Evolutionary conservation across 2,888 invertebrate species (phyloP).

Genomic region (Caradrina clavipalpis): DNA sequence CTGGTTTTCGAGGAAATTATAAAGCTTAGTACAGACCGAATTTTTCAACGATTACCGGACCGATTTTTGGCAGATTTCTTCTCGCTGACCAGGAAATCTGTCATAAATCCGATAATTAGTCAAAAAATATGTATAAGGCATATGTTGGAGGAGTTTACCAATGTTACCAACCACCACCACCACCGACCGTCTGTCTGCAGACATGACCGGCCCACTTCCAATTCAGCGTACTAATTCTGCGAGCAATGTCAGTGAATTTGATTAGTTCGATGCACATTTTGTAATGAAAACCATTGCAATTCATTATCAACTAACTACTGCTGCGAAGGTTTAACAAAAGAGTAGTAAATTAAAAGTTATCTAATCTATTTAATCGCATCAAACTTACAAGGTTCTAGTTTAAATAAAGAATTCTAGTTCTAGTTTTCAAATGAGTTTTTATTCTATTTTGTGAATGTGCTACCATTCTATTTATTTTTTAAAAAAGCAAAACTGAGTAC

Average conservation of each 20-base stretch:
- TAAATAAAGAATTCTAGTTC: conserved; percentile 1
- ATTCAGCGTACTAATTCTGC: too few species aligned
- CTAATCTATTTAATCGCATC: conserved; percentile 16
- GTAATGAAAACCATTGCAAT: not conserved
- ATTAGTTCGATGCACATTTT: too few species aligned
- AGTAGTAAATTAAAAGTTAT: conserved; percentile 15
- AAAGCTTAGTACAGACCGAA: not conserved
- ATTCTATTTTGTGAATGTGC: not conserved
- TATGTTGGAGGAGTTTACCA: too few species aligned
- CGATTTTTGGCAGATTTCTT: too few species aligned
- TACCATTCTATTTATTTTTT: not conserved
- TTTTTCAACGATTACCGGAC: too few species aligned
- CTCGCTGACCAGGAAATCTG: too few species aligned
- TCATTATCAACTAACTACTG: conserved; percentile 8
- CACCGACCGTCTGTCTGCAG: too few species aligned
- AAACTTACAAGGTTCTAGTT: conserved; percentile 10
- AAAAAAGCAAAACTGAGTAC: not conserved
- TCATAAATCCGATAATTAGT: too few species aligned
- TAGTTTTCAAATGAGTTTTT: not conserved
- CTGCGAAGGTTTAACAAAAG: conserved; percentile 3
- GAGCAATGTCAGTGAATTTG: too few species aligned
- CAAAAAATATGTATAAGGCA: too few species aligned
- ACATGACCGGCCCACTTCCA: too few species aligned
- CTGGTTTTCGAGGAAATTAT: not conserved
- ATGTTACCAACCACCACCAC: too few species aligned